Evolutionary conservation across 2,888 invertebrate species (phyloP), one percentile per base, ranked within the genome.

Genomic region (Yponomeuta sedellus): DNA sequence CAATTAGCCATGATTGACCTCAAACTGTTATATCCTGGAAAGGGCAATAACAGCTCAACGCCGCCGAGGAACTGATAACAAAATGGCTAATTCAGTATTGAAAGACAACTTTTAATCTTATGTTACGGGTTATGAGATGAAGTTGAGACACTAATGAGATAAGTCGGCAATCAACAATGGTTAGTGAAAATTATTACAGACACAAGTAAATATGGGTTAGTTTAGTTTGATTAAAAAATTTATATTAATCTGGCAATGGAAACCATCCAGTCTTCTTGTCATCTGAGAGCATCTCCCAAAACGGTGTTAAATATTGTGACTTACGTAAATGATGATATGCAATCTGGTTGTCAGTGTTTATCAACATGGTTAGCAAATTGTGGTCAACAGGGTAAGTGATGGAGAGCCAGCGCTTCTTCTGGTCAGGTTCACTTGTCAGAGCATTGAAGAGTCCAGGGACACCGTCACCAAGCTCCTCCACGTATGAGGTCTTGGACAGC

Each of bases 401-500:
- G 3, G 96, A 95, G n/a, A 95, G 92, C 98, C 98, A 98, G 68
- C 97, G 87, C 67, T 95, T 93, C 69, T 94, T 94, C 0, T 92
- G 86, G 78, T 98, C 97, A 1, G 94, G 94, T 72, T 95, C 95
- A 70, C 94, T 94, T 2, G 97, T 96, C 64, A 98, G 91, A 0
- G 95, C 96, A 72, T 94, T 93, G 78, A 98, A 98, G 52, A 98
- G 86, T 57, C 95, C 96, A 0, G 96, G 96, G 56, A 97, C 94
- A 25, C 96, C 95, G 70, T 97, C 97, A 20, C 93, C 92, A 57
- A 96, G 92, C 71, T 97, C 96, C 79, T 97, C 97, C 1, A 98
- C 96, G 74, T 97, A 95, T 20, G 97, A 97, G 0, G 88, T 75
- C 78, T 96, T 96, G 57, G 94, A 95, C 69, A 97, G 83, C 19